Conservation (phyloP, 2,113 vertebrate genomes). For the Ardeotis arabs region DNA sequence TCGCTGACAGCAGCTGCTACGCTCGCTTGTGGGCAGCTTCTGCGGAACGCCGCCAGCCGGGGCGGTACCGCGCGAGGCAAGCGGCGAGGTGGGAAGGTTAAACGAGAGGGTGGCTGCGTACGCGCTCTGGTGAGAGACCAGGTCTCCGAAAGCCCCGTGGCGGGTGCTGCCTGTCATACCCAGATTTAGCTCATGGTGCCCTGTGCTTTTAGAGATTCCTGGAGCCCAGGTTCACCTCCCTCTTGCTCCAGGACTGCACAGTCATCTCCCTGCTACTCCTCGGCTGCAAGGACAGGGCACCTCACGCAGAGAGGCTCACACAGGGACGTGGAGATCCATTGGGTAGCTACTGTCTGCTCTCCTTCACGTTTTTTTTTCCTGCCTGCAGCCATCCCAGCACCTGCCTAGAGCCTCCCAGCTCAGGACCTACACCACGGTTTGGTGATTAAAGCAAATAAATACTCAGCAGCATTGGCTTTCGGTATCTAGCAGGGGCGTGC, state of each 20-base stretch:
- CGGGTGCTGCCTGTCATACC: neutral
- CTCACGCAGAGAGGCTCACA: neutral
- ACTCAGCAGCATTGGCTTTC: neutral
- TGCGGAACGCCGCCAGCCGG: neutral
- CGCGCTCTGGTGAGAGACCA: accelerated
- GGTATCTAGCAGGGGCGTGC: slow-evolving; percentile 9
- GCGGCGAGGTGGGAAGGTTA: slow-evolving; percentile 24
- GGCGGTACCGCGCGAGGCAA: neutral
- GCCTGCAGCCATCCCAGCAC: neutral
- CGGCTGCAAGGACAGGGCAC: neutral
- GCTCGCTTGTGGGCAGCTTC: neutral
- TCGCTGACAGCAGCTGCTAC: slow-evolving; percentile 31
- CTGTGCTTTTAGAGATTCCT: neutral
- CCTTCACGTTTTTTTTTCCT: neutral
- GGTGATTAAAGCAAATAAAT: slow-evolving; percentile 19
- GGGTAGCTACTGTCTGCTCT: neutral
- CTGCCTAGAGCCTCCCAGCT: neutral
- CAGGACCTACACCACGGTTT: neutral
- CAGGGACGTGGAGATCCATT: neutral
- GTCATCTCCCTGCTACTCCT: neutral
- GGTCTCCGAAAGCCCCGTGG: neutral
- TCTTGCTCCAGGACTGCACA: neutral
- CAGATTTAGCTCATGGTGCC: neutral
- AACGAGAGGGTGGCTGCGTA: neutral
- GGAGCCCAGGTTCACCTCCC: neutral